These are phyloP conservation scores for Chirona hameri DNA, from an alignment of 2,888 invertebrate genomes.

Conservation along the genomic window DNA sequence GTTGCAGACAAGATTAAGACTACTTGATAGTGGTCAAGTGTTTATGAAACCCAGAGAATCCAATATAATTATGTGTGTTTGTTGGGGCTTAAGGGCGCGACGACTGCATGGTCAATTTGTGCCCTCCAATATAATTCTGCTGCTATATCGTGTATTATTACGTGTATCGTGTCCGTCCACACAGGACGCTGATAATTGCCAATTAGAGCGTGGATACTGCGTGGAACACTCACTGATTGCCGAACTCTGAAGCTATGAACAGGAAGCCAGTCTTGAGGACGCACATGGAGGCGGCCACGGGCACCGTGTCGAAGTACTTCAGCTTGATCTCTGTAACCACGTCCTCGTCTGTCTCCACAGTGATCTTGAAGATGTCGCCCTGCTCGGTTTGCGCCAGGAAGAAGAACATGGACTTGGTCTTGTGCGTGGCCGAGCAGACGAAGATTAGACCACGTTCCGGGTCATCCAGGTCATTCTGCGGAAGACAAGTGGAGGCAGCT, in stretches of 20 bases:
- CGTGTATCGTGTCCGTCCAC: no score
- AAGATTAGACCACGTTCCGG: conserved; percentile 99
- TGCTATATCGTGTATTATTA: no score
- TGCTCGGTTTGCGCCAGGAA: conserved; percentile 99
- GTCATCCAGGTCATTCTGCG: conserved; percentile 91
- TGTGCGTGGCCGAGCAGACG: conserved; percentile 97
- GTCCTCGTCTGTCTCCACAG: conserved; percentile 94
- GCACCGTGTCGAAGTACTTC: conserved; percentile 99
- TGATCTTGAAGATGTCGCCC: conserved; percentile 94
- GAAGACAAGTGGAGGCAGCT: conserved; percentile 38
- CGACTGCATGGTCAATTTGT: no score
- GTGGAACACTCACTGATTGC: conserved; percentile 86
- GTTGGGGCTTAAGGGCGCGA: no score
- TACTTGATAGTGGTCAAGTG: no score
- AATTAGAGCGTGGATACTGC: no score
- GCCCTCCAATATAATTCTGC: no score
- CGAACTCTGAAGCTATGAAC: conserved; percentile 98
- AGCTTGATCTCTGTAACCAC: conserved; percentile 97
- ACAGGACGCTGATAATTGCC: no score
- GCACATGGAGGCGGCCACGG: conserved; percentile 94
- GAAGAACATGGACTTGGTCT: conserved; percentile 99
- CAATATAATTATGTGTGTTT: no score
- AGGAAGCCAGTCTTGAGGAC: conserved; percentile 97
- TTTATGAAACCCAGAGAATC: no score
- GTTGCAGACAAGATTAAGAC: no score